Evolutionary conservation across 1,140 invertebrate genomes (phyloP).

Genomic region (Drosophila varians): DNA sequence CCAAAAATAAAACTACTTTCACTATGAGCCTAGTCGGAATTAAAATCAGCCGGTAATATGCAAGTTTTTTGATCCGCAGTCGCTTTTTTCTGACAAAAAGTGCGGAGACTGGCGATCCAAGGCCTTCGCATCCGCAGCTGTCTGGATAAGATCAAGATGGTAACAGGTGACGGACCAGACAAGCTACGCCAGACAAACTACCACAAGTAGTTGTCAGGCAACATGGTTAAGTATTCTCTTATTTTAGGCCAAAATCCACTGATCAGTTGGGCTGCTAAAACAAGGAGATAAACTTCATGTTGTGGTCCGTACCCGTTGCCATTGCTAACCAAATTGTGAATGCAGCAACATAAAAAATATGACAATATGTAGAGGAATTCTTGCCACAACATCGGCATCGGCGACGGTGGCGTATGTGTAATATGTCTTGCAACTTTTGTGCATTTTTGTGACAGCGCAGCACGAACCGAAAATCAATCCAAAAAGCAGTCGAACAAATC

Average conservation of each 20-base stretch:
- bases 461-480: conserved; percentile 55
- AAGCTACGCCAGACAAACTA: conserved; percentile 18
- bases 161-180: conserved; percentile 38
- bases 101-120: conserved; percentile 37
- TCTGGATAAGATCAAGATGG: conserved; percentile 26
- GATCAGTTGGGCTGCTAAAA: conserved; percentile 3
- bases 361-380: conserved; percentile 44
- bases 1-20: conserved; percentile 50
- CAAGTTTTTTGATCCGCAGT: conserved; percentile 43
- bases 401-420: conserved; percentile 50
- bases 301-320: background rate
- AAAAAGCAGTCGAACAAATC: conserved; percentile 63
- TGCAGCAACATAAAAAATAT: conserved; percentile 22
- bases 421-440: conserved; percentile 28
- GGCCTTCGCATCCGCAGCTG: conserved; percentile 53
- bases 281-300: background rate
- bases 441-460: conserved; percentile 32
- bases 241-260: conserved; percentile 5
- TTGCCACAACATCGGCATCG: conserved; percentile 30
- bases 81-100: conserved; percentile 12
- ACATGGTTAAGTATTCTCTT: conserved; percentile 17
- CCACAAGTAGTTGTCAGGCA: conserved; percentile 31
- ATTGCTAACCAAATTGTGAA: conserved; percentile 11
- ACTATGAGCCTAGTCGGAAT: conserved; percentile 37
- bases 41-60: conserved; percentile 48